These are phyloP conservation scores for Andricus grossulariae DNA, from an alignment of 1,140 invertebrate species.

Conservation along the genomic window DNA sequence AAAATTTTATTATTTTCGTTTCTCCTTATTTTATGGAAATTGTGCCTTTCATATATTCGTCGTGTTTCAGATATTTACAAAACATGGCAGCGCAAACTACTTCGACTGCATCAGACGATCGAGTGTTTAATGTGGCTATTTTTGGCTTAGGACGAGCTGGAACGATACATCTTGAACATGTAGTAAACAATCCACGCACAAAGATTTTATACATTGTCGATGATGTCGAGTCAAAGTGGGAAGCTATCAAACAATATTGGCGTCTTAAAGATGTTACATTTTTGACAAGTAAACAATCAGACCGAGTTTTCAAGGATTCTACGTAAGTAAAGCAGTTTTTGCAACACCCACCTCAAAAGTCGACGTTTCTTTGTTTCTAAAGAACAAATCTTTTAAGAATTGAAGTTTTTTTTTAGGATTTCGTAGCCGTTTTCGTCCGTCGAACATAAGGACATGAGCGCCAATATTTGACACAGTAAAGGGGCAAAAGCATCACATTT, in stretches of 20 bases:
- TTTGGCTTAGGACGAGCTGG: conserved; percentile 80
- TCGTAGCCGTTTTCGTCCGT: too few species aligned
- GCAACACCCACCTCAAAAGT: too few species aligned
- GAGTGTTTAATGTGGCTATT: conserved; percentile 70
- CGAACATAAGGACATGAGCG: too few species aligned
- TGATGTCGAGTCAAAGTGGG: conserved; percentile 72
- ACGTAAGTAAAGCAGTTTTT: conserved; percentile 71
- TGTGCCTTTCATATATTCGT: conserved; percentile 2
- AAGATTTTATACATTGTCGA: conserved; percentile 80
- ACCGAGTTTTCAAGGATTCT: conserved; percentile 77
- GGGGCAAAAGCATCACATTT: too few species aligned
- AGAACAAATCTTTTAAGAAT: too few species aligned
- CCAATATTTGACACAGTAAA: too few species aligned
- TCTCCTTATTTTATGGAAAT: not conserved
- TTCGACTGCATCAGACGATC: conserved; percentile 27
- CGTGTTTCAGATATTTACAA: conserved; percentile 53
- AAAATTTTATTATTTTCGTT: too few species aligned
- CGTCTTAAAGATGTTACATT: conserved; percentile 73
- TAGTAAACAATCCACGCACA: conserved; percentile 76
- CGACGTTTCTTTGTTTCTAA: too few species aligned
- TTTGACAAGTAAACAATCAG: conserved; percentile 75
- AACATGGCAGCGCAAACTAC: conserved; percentile 45
- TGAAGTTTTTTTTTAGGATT: too few species aligned
- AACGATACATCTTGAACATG: conserved; percentile 79
- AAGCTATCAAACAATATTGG: conserved; percentile 75